These are phyloP conservation scores for Meloidogyne floridensis DNA, from an alignment of 1,140 invertebrate species.

Conservation along the genomic window DNA sequence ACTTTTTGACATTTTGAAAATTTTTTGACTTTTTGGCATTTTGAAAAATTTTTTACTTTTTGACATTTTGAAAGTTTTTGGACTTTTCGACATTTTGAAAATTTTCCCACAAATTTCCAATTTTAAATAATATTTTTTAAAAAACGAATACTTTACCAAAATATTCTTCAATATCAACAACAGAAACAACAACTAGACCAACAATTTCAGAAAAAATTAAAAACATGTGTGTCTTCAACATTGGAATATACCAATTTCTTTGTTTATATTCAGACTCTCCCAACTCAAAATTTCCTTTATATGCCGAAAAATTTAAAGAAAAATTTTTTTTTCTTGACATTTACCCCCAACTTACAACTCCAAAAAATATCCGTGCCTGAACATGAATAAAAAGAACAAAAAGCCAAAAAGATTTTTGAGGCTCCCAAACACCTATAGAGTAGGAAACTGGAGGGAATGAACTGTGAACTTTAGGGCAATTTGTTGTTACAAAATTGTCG, in stretches of 20 bases:
- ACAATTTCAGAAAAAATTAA: slow-evolving; percentile 54
- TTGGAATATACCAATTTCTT: slow-evolving; percentile 48
- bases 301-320: slow-evolving; percentile 43
- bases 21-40: no score
- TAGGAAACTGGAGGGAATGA: slow-evolving; percentile 60
- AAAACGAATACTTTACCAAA: slow-evolving; percentile 41
- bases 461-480: slow-evolving; percentile 58
- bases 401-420: slow-evolving; percentile 63
- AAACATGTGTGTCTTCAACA: slow-evolving; percentile 52
- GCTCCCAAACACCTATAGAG: slow-evolving; percentile 61
- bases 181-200: slow-evolving; percentile 55
- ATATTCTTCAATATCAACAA: slow-evolving; percentile 57
- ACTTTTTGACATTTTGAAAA: slow-evolving; percentile 52
- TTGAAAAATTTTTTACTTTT: no score
- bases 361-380: slow-evolving; percentile 55
- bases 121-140: no score
- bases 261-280: slow-evolving; percentile 50
- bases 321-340: neutral
- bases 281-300: slow-evolving; percentile 55
- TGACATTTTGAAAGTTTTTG: no score
- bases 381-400: slow-evolving; percentile 58
- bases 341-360: slow-evolving; percentile 20
- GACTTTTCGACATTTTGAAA: no score
- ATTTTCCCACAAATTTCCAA: no score
- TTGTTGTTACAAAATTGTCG: slow-evolving; percentile 56